Percentiles rank a stretch among this genome's conserved stretches.
Evolutionary conservation across 2,113 vertebrate genomes (phyloP).

Genomic region (Myiozetetes cayanensis): DNA sequence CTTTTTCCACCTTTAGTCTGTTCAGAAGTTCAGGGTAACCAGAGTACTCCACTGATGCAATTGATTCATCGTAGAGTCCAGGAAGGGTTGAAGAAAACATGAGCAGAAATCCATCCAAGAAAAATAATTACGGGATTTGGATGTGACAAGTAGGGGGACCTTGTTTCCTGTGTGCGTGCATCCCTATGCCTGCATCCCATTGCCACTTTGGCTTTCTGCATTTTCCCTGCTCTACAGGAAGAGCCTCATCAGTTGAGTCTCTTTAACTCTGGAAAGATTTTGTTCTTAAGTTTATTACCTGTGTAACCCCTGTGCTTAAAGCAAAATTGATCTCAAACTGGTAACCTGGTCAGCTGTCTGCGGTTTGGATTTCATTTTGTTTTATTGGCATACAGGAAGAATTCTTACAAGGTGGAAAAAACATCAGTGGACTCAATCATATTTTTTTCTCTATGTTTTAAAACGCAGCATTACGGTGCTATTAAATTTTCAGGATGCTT

Average conservation of each 20-base stretch:
- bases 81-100: not conserved
- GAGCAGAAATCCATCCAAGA: not conserved
- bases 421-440: not conserved
- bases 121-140: not conserved
- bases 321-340: not conserved
- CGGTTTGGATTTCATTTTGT: not conserved
- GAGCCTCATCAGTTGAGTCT: not conserved
- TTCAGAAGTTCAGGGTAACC: not conserved
- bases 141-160: not conserved
- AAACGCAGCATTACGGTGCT: not conserved
- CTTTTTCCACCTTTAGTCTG: not conserved
- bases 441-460: not conserved
- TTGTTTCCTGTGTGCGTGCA: not conserved
- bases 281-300: not conserved
- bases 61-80: not conserved
- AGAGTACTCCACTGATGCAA: not conserved
- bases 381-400: not conserved
- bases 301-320: not conserved
- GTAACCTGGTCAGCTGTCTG: not conserved
- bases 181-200: not conserved
- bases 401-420: not conserved
- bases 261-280: not conserved
- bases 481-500: constrained; percentile 4
- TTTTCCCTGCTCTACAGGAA: not conserved
- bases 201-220: not conserved